Evolutionary conservation across 2,113 vertebrate species (phyloP).

Genomic region (Petrocephalus microphthalmus): DNA sequence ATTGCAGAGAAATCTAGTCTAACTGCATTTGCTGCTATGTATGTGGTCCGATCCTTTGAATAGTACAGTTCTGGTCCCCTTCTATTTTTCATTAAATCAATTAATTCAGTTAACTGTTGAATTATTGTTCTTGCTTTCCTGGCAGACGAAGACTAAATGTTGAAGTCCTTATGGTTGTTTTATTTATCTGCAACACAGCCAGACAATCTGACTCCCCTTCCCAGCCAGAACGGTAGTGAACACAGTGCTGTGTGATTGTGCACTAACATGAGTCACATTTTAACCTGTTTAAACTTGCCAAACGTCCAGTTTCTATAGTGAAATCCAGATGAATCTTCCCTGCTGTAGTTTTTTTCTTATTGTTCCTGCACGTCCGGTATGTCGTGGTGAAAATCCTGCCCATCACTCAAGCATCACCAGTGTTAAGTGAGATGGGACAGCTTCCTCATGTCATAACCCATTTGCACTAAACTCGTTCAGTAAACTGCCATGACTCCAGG

Average conservation of each 20-base stretch:
- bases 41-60: background rate
- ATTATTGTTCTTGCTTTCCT: background rate
- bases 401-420: background rate
- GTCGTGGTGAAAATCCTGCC: slow-evolving; percentile 15
- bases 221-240: background rate
- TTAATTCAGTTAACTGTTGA: background rate
- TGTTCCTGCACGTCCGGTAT: background rate
- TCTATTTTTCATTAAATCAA: background rate
- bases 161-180: background rate
- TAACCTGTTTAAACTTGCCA: slow-evolving; percentile 12
- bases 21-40: background rate
- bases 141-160: background rate
- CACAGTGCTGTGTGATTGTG: background rate
- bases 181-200: background rate
- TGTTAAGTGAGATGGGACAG: background rate
- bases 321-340: background rate
- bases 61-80: too few species aligned
- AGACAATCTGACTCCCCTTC: background rate
- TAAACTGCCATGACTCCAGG: slow-evolving; percentile 22
- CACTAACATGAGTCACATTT: background rate
- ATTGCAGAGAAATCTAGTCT: background rate
- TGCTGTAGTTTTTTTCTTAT: background rate
- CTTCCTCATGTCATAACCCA: slow-evolving; percentile 16
- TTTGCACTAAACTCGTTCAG: slow-evolving; percentile 18
- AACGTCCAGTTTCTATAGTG: background rate